Conservation (phyloP, 2,888 invertebrate species). For the Meta bourneti region DNA sequence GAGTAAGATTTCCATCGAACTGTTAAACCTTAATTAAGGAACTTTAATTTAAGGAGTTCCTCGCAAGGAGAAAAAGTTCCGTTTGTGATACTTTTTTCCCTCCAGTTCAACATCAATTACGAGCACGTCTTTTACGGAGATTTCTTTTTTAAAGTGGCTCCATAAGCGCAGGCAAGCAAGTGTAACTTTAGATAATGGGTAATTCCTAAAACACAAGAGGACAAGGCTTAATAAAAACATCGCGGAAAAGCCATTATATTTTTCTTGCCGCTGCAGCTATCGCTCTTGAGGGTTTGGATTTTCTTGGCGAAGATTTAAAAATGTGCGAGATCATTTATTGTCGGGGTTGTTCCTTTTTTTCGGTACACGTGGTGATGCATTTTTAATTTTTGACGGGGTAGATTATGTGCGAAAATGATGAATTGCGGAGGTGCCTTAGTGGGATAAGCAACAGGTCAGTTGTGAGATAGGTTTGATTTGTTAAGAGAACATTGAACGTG, state of each 20-base stretch:
- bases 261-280: slow-evolving; percentile 21
- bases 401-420: slow-evolving; percentile 38
- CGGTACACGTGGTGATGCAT: neutral
- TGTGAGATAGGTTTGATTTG: too few relatives aligned
- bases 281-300: slow-evolving; percentile 14
- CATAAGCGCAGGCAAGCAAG: slow-evolving; percentile 33
- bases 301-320: slow-evolving; percentile 20
- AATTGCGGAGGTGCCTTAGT: slow-evolving; percentile 8
- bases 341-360: slow-evolving; percentile 4
- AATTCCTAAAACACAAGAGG: slow-evolving; percentile 40
- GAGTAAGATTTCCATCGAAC: slow-evolving; percentile 33
- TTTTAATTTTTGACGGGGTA: slow-evolving; percentile 17
- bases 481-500: neutral
- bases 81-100: neutral
- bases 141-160: slow-evolving; percentile 38
- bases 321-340: slow-evolving; percentile 36
- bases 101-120: slow-evolving; percentile 60
- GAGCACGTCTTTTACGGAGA: slow-evolving; percentile 9
- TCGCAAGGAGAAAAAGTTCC: slow-evolving; percentile 1
- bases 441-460: slow-evolving; percentile 30
- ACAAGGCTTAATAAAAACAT: slow-evolving; percentile 55
- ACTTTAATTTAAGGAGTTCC: slow-evolving; percentile 47
- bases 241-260: slow-evolving; percentile 46
- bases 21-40: slow-evolving; percentile 56
- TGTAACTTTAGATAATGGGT: slow-evolving; percentile 58